Evolutionary conservation across 1,140 invertebrate species (phyloP), one percentile per base, ranked within the genome.

Genomic region (Gryllus bimaculatus): DNA sequence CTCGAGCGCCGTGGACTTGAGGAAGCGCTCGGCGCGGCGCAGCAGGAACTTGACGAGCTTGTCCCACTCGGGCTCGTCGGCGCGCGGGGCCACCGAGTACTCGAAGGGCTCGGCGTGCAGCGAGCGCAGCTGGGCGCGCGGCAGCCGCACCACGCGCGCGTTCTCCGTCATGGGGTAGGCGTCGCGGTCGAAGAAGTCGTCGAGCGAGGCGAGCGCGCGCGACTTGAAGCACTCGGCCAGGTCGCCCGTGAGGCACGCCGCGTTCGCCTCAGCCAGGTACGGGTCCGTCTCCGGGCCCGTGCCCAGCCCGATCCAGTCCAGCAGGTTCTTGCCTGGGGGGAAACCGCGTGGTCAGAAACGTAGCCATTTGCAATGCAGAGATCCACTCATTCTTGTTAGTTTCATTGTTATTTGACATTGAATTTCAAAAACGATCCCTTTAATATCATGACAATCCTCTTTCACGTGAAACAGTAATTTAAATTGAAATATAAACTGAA

Each of bases 201-300:
- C 90, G 77, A 95, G 90, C 0, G 90, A 92, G 79, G 88, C 88
- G 7, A 94, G 83, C 0, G 93, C 92, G 81, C 91, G 89, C 0
- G 91, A 93, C 83, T 94, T 94, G 82, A 94, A 94, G 83, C 93
- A 94, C 82, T 94, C 93, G 4, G 92, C 91, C 3, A 95, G 86
- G 83, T 94, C 93, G 1, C 93, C 93, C 80, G 88, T 90, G 73
- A 94, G 83, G 82, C 93, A 95, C 78, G 89, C 90, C 80, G 90
- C 86, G 75, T 93, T 94, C 0, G 90, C 88, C 82, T 89, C 90
- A 20, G 92, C 89, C 80, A 94, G 84, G 84, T 93, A 95, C 0
- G 93, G 92, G 86, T 94, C 93, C 8, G 91, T 89, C 79, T 93
- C 89, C 76, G 88, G 87, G 48, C 90, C 91, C 1, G 91, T 91